Conservation (phyloP, 2,113 vertebrate species). For the cat (Felis catus) region DNA sequence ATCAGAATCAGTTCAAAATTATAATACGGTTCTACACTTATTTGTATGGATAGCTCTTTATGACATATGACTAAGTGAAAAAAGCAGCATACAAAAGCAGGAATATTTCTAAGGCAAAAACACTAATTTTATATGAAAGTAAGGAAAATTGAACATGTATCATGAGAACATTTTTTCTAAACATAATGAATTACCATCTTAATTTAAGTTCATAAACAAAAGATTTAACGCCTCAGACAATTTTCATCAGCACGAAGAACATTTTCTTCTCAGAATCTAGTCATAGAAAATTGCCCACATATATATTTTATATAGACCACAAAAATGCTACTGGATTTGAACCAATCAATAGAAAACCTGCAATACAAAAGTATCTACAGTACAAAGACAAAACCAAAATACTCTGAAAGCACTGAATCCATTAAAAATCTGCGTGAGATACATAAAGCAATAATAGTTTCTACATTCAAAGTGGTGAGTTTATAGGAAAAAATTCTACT, state of each 20-base stretch:
- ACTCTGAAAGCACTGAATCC: not conserved
- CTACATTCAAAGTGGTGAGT: not conserved
- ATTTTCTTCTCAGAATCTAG: constrained; percentile 52
- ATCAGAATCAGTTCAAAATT: constrained; percentile 44
- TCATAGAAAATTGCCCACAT: constrained; percentile 28
- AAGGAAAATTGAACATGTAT: constrained; percentile 43
- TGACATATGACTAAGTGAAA: constrained; percentile 12
- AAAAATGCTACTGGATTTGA: constrained; percentile 26
- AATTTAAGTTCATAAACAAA: constrained; percentile 47
- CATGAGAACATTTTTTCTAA: constrained; percentile 46
- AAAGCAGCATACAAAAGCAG: not conserved
- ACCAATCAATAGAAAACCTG: constrained; percentile 1
- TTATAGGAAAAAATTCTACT: not conserved
- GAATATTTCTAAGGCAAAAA: constrained; percentile 12
- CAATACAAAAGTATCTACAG: not conserved
- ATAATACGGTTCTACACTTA: not conserved
- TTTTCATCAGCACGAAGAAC: constrained; percentile 57
- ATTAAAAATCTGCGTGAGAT: not conserved
- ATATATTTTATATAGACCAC: constrained; percentile 31
- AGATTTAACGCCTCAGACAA: not conserved
- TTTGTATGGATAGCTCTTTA: not conserved
- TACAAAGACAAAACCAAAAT: constrained; percentile 20
- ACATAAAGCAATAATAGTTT: not conserved
- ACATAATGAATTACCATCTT: constrained; percentile 33
- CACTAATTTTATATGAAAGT: constrained; percentile 27